Conservation (phyloP, 2,888 invertebrate species). For the Ophonus ardosiacus region DNA sequence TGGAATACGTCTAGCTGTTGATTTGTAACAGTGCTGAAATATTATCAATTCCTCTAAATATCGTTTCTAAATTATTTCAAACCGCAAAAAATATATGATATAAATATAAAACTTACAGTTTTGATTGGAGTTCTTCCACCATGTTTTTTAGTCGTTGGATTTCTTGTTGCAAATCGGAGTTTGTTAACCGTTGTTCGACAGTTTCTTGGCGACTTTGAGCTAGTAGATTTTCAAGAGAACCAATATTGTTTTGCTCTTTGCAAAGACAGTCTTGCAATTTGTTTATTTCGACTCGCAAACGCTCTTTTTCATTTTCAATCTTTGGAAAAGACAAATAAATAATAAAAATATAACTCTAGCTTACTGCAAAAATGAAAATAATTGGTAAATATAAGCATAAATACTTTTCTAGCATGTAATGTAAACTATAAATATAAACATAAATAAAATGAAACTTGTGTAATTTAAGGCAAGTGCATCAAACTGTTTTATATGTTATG, state of each 20-base stretch:
- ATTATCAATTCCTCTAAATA: slow-evolving; percentile 1
- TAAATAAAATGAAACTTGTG: neutral
- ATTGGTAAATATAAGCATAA: neutral
- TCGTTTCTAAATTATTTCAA: neutral
- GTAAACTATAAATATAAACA: neutral
- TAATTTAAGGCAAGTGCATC: neutral
- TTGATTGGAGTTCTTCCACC: slow-evolving; percentile 76
- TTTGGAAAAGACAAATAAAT: slow-evolving; percentile 68
- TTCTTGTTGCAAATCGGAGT: slow-evolving; percentile 83
- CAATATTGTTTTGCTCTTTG: slow-evolving; percentile 76
- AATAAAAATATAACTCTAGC: too few relatives aligned
- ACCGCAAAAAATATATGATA: slow-evolving; percentile 8
- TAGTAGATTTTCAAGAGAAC: slow-evolving; percentile 79
- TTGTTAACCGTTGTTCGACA: slow-evolving; percentile 80
- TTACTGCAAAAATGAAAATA: too few relatives aligned
- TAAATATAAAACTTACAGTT: slow-evolving; percentile 75
- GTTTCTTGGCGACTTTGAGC: slow-evolving; percentile 79
- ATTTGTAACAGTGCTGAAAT: slow-evolving; percentile 72
- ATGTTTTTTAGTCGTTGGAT: slow-evolving; percentile 79
- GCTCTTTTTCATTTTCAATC: slow-evolving; percentile 77
- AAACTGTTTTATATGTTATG: neutral
- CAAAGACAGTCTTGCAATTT: slow-evolving; percentile 74
- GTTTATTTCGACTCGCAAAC: slow-evolving; percentile 75
- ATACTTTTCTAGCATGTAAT: neutral
- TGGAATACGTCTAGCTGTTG: slow-evolving; percentile 77